Evolutionary conservation across 2,797 vertebrate species (phyloP).

Genomic region (Cuniculus paca): DNA sequence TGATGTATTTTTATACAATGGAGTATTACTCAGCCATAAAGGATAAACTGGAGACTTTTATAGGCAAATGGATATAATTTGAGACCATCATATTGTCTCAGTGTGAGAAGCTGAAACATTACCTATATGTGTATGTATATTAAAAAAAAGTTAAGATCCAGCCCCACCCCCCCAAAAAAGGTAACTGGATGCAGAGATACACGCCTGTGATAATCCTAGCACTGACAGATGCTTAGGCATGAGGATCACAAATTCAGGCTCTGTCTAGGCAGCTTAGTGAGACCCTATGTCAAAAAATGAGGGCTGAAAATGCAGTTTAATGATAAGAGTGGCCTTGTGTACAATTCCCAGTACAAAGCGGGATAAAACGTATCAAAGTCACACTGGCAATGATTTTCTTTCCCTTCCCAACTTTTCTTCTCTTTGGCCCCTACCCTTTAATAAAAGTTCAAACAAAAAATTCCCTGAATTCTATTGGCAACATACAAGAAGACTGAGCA

Average conservation of each 20-base stretch:
- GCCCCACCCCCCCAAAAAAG: no score
- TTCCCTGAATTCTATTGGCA: neutral
- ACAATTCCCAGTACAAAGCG: neutral
- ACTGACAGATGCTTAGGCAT: neutral
- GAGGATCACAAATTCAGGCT: neutral
- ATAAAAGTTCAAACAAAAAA: conserved; percentile 44
- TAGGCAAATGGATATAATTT: no score
- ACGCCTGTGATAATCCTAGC: neutral
- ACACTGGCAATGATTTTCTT: neutral
- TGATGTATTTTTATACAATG: no score
- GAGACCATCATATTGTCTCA: no score
- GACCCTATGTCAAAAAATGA: neutral
- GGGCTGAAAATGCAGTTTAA: neutral
- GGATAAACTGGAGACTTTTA: no score
- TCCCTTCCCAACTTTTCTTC: neutral
- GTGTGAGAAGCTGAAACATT: no score
- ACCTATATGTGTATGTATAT: no score
- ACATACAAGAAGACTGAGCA: neutral
- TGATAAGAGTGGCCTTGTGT: neutral
- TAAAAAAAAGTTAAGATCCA: no score
- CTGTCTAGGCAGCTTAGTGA: neutral
- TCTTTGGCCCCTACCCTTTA: neutral
- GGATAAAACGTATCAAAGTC: neutral
- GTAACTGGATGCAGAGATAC: neutral
- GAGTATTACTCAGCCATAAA: no score